These are phyloP conservation scores for Epizoanthus ramosus DNA, from an alignment of 92 coral and sea anemone genomes.

Conservation along the genomic window DNA sequence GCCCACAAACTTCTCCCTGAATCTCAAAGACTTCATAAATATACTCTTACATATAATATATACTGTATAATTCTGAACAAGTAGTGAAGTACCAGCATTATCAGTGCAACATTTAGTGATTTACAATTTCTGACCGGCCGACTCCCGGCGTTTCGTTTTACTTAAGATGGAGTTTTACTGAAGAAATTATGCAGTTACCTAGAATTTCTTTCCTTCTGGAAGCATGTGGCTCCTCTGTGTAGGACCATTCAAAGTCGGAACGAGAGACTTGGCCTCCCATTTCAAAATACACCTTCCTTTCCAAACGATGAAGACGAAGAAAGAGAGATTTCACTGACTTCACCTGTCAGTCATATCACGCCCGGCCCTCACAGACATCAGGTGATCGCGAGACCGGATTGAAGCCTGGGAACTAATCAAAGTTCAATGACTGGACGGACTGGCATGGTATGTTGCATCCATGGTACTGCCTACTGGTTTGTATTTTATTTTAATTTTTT, in stretches of 20 bases:
- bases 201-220: conserved; percentile 94
- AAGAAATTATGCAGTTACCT: conserved; percentile 56
- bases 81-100: too few relatives aligned
- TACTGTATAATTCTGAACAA: too few relatives aligned
- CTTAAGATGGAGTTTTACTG: too few relatives aligned
- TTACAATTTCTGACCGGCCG: too few relatives aligned
- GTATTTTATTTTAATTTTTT: too few relatives aligned
- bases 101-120: too few relatives aligned
- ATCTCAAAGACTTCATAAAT: too few relatives aligned
- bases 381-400: conserved; percentile 15
- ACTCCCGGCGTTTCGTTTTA: neutral
- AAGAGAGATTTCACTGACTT: conserved; percentile 23
- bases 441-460: too few relatives aligned
- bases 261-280: conserved; percentile 99
- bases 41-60: too few relatives aligned
- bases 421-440: too few relatives aligned
- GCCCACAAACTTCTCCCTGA: too few relatives aligned
- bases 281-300: neutral
- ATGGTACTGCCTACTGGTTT: too few relatives aligned
- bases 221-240: conserved; percentile 99
- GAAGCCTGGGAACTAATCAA: conserved; percentile 3
- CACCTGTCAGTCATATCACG: conserved; percentile 50
- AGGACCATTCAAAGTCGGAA: conserved; percentile 95
- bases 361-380: conserved; percentile 35
- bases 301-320: neutral